Percentiles rank a stretch among this genome's conserved stretches.
Conservation (phyloP, 2,888 invertebrate genomes). For the Dynastes hyllus region DNA sequence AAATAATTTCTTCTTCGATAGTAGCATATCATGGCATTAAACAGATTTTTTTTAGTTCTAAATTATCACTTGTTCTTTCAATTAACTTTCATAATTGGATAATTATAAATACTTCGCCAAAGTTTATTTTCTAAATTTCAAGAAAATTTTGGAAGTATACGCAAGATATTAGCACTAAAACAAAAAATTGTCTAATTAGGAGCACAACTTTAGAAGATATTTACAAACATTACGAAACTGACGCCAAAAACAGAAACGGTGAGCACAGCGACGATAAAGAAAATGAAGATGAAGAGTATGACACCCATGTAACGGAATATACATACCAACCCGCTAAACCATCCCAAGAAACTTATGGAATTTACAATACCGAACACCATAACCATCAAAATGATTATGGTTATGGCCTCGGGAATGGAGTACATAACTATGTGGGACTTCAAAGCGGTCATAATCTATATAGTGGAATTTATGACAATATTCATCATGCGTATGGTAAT, state of each 20-base stretch:
- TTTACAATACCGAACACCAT: constrained; percentile 21
- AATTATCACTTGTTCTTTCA: too few relatives aligned
- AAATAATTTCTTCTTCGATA: too few relatives aligned
- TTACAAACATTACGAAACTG: constrained; percentile 76
- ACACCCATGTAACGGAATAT: constrained; percentile 76
- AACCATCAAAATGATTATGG: constrained; percentile 51
- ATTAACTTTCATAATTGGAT: too few relatives aligned
- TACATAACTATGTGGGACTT: constrained; percentile 33
- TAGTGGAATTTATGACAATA: constrained; percentile 32
- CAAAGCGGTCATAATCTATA: constrained; percentile 17
- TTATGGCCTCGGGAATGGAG: constrained; percentile 38
- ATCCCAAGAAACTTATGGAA: constrained; percentile 28
- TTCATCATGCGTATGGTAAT: constrained; percentile 54
- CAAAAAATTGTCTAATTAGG: constrained; percentile 67
- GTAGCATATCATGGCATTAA: too few relatives aligned
- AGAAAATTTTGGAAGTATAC: too few relatives aligned
- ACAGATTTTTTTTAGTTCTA: too few relatives aligned
- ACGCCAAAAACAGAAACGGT: constrained; percentile 60
- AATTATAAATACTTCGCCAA: too few relatives aligned
- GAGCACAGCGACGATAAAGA: constrained; percentile 68
- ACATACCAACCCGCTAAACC: constrained; percentile 64
- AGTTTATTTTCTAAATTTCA: too few relatives aligned
- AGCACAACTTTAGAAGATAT: constrained; percentile 82
- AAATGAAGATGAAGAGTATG: constrained; percentile 73
- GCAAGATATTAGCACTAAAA: too few relatives aligned